These are phyloP conservation scores for Pinctada fucata DNA, from an alignment of 2,888 invertebrate genomes.

Conservation along the genomic window DNA sequence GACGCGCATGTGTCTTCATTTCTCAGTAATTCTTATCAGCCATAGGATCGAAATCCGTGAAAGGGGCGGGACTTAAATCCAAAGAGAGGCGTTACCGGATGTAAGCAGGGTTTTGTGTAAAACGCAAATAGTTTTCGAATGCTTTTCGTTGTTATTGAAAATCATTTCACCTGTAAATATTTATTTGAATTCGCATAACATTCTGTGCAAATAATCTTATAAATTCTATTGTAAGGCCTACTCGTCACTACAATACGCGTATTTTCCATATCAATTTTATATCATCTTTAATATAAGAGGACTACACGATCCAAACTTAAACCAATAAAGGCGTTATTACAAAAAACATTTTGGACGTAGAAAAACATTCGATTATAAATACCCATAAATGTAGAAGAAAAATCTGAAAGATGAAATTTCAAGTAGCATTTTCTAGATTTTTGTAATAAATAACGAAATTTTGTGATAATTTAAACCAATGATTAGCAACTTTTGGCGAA, in stretches of 20 bases:
- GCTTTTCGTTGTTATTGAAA: constrained; percentile 13
- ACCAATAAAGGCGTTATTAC: too few relatives aligned
- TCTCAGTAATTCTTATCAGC: constrained; percentile 22
- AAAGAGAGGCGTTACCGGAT: background rate
- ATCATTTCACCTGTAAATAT: constrained; percentile 17
- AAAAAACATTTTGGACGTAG: too few relatives aligned
- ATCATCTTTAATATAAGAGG: background rate
- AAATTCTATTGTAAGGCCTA: background rate
- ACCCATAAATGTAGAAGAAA: too few relatives aligned
- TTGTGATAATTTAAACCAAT: too few relatives aligned
- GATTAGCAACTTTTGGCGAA: too few relatives aligned
- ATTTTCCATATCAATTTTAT: background rate
- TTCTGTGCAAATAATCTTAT: constrained; percentile 1
- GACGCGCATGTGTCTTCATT: constrained; percentile 17
- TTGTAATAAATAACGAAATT: too few relatives aligned
- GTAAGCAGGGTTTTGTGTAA: background rate
- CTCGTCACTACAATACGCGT: background rate
- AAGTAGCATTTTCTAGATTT: too few relatives aligned
- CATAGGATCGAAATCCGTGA: constrained; percentile 17
- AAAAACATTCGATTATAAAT: too few relatives aligned
- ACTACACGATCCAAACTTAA: too few relatives aligned
- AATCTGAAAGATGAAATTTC: too few relatives aligned
- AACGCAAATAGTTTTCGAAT: background rate
- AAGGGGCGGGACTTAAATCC: constrained; percentile 15
- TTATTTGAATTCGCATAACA: constrained; percentile 15